A percentile compares a stretch with the other conserved stretches of the same genome.
Conservation (phyloP, 2,888 invertebrate species). For the Polymixis flavicincta region DNA sequence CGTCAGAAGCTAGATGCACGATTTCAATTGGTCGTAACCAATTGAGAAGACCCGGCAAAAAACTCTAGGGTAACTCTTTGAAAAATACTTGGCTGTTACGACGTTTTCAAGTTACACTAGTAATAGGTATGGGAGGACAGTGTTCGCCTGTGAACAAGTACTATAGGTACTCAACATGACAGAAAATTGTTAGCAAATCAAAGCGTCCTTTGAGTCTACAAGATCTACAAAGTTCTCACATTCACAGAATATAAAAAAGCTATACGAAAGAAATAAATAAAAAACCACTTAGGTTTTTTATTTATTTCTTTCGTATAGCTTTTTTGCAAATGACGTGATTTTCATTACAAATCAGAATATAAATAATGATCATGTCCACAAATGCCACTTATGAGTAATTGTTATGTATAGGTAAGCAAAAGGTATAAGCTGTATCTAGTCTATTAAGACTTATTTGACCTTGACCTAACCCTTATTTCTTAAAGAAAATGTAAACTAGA, state of each 20-base stretch:
- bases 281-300: too few relatives aligned
- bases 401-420: not conserved
- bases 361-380: not conserved
- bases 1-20: not conserved
- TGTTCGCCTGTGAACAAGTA: not conserved
- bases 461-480: not conserved
- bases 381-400: not conserved
- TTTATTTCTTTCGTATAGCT: too few relatives aligned
- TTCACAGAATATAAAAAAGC: not conserved
- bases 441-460: not conserved
- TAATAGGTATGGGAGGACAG: not conserved
- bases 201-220: not conserved
- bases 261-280: too few relatives aligned
- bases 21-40: not conserved
- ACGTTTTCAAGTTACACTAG: too few relatives aligned
- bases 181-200: not conserved
- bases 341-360: not conserved
- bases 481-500: constrained; percentile 19
- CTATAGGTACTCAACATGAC: not conserved
- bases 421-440: not conserved
- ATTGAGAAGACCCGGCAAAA: not conserved
- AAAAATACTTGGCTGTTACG: not conserved
- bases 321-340: too few relatives aligned
- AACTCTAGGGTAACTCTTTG: not conserved
- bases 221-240: not conserved